These are phyloP conservation scores for Parazoanthus atlanticus DNA, from an alignment of 92 coral and sea anemone genomes.

Conservation along the genomic window DNA sequence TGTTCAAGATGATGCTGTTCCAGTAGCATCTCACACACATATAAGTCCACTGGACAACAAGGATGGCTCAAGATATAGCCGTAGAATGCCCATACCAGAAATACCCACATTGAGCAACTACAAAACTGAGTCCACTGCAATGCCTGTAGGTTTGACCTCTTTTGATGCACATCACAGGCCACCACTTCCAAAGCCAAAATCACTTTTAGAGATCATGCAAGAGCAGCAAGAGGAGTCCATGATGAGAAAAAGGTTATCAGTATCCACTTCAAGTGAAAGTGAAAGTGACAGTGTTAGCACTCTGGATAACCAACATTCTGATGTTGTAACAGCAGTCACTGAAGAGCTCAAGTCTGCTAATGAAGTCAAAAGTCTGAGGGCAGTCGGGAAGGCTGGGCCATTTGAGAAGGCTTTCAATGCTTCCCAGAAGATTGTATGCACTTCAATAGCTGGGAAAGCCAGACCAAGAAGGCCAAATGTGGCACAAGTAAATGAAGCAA, in stretches of 20 bases:
- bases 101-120: background rate
- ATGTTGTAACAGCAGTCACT: background rate
- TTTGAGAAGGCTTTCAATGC: constrained; percentile 51
- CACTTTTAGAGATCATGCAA: constrained; percentile 36
- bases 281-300: background rate
- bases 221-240: constrained; percentile 34
- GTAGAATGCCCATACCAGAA: background rate
- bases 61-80: background rate
- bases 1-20: background rate
- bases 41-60: background rate
- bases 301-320: constrained; percentile 8
- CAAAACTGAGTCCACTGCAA: background rate
- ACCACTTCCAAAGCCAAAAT: background rate
- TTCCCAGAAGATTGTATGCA: constrained; percentile 35
- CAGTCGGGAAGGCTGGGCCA: constrained; percentile 52
- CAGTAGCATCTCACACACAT: background rate
- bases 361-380: constrained; percentile 17
- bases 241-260: background rate
- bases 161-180: background rate
- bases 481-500: constrained; percentile 63
- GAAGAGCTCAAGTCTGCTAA: background rate
- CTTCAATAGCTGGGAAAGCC: background rate
- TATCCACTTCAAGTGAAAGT: background rate
- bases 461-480: constrained; percentile 17
- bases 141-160: background rate